Conservation (phyloP, 2,113 vertebrate genomes). For the Perca fluviatilis region DNA sequence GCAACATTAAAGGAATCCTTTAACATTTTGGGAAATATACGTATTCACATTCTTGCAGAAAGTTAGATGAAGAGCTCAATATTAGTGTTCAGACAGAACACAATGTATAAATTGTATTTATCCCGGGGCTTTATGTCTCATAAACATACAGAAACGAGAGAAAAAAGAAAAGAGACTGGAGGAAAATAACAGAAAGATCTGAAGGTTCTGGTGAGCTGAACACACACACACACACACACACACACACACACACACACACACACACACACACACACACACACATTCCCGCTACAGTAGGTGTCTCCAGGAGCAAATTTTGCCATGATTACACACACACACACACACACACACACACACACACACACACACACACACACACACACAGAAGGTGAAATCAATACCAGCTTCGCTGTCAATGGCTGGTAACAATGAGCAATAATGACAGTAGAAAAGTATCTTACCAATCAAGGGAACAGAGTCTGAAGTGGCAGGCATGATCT, state of each 20-base stretch:
- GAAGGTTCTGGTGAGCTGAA: background rate
- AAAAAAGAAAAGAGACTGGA: background rate
- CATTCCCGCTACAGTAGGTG: no score
- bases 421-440: background rate
- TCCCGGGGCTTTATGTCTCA: background rate
- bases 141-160: background rate
- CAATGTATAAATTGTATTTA: background rate
- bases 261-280: no score
- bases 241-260: no score
- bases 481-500: constrained; percentile 95
- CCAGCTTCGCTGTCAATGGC: no score
- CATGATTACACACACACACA: no score
- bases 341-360: no score
- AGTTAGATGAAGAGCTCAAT: background rate
- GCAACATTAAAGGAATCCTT: background rate
- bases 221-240: background rate
- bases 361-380: no score
- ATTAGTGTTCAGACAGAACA: background rate
- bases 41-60: background rate
- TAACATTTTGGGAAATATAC: background rate
- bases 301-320: no score
- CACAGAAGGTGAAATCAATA: no score
- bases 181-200: background rate
- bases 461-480: constrained; percentile 94
- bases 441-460: constrained; percentile 62